Evolutionary conservation across 2,888 invertebrate genomes (phyloP), one percentile per base, ranked within the genome.

Genomic region (Netelia inedita): DNA sequence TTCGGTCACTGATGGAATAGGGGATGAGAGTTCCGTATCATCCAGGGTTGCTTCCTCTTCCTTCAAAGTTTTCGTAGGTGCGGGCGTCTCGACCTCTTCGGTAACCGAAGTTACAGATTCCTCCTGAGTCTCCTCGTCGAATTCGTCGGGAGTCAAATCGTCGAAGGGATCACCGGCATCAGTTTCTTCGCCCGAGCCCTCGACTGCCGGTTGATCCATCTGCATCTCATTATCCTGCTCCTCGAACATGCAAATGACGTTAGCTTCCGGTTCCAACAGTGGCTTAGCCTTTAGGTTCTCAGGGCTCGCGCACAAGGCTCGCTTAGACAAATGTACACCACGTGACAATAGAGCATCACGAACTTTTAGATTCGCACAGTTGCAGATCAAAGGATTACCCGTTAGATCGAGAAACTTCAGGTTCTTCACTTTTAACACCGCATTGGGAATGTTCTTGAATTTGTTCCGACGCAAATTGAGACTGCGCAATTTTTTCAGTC

Each of bases 351-450:
- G 92, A 88, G 94, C 94, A 89, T 97, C 96, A 86, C 96, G 95
- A 68, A 95, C 94, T 86, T 95, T 94, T 80, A 97, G 93, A 80
- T 96, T 96, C 85, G 95, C 95, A 91, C 97, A 97, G 41, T 96
- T 95, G 93, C 97, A 97, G 88, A 96, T 94, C 6, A 97, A 94
- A 53, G 95, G 95, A 91, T 97, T 97, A 63, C 96, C 96, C 71
- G 95, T 94, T 82, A 97, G 90, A 91, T 96, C 95, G 82, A 97
- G 94, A 88, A 95, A 95, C 91, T 95, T 95, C 76, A 97, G 93
- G 88, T 95, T 93, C 63, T 94, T 94, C 79, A 96, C 93, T 87
- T 94, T 94, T 28, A 93, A 94, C 79, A 96, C 91, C 88, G 96
- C 96, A 78, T 94, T 91, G 6, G 96, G 96, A 83, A 96, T 94